Base-by-base conservation (phyloP, 2,888 invertebrate genomes). In the Spisula subtruncata region DNA sequence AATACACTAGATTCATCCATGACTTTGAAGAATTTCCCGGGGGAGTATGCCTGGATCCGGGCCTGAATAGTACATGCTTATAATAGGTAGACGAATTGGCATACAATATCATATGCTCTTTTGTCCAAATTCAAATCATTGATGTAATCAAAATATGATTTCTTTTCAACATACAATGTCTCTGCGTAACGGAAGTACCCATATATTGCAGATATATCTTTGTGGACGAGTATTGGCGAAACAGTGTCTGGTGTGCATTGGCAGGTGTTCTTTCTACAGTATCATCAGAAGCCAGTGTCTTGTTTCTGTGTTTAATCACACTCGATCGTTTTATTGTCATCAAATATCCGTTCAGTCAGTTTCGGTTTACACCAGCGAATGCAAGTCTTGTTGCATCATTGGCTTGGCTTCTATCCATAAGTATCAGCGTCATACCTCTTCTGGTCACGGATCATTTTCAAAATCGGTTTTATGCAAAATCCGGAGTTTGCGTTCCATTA, bases 281-380 rank as follows among this genome's bases (percentile, higher is more conserved):
- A 29, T 97, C 97, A 88, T 97, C 97, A 88, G 97, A 98, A 95
- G 97, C 97, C 5, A 98, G 98, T 0, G 97, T 97, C 0, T 95
- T 98, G 90, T 97, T 97, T 80, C 96, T 98, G n/a, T 97, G 97
- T 0, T 93, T 98, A 89, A 97, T 98, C 88, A 98, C 98, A 0
- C 97, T 97, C 96, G 98, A 98, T 95, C 97, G 98, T 18, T 97
- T 97, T 93, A 97, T 97, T 92, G 97, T 97, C 0, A 97, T 98
- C 54, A 97, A 97, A n/a, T 97, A 97, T 91, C 97, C 98, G 20
- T 96, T 98, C 83, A 97, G 92, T 0, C 85, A 83, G 29, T 35
- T 90, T 35, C 88, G 86, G 18, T 94, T 96, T 46, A 94, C 92
- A 25, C 46, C 92, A 1, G 87, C 90, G 35, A 92, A 87, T 1